Percentiles rank a stretch among this genome's conserved stretches.
Evolutionary conservation across 2,888 invertebrate species (phyloP).

Genomic region (Chironomus riparius): DNA sequence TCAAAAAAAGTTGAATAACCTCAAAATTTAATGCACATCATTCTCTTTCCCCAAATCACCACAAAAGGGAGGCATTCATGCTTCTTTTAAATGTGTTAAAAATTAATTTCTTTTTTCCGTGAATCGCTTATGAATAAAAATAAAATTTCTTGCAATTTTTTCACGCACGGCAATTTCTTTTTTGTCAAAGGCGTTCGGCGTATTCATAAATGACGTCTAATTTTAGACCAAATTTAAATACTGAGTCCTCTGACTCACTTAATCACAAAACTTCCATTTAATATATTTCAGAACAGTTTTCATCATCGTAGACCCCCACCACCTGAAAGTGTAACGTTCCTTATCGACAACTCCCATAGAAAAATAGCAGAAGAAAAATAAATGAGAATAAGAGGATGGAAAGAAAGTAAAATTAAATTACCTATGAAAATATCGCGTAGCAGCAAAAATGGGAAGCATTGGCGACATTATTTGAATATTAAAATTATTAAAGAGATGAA

Average conservation of each 20-base stretch:
- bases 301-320: no score
- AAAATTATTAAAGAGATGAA: slow-evolving; percentile 15
- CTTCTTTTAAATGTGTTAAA: slow-evolving; percentile 8
- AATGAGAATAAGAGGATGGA: not conserved
- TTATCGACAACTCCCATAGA: no score
- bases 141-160: not conserved
- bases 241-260: no score
- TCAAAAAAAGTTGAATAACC: no score
- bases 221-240: no score
- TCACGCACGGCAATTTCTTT: not conserved
- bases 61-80: not conserved
- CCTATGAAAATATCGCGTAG: slow-evolving; percentile 9
- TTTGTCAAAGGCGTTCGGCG: not conserved
- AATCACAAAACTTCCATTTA: no score
- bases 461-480: slow-evolving; percentile 24
- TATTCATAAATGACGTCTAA: no score
- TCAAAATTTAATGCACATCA: no score
- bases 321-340: no score
- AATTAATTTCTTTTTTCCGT: slow-evolving; percentile 24
- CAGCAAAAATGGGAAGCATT: not conserved
- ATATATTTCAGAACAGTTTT: no score
- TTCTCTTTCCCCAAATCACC: not conserved
- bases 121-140: slow-evolving; percentile 7
- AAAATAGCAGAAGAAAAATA: not conserved
- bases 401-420: slow-evolving; percentile 24